Percentiles rank a stretch among this genome's conserved stretches.
These are phyloP conservation scores for Uropsilus gracilis DNA, from an alignment of 2,113 vertebrate genomes.

Conservation along the genomic window DNA sequence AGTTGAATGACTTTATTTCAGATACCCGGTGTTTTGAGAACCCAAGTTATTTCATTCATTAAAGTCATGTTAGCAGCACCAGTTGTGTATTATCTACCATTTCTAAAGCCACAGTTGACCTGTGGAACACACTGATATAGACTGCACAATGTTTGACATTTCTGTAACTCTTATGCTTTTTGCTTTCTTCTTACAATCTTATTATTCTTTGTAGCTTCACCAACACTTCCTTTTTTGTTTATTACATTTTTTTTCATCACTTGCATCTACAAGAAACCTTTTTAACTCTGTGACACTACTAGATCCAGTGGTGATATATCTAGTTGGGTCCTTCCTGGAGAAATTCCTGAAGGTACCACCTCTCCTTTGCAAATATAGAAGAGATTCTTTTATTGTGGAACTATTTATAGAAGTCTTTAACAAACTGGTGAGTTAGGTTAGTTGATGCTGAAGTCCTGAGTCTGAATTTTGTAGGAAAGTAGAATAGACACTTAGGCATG, in stretches of 20 bases:
- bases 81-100: neutral
- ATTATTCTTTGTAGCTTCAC: neutral
- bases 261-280: neutral
- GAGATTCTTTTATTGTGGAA: conserved; percentile 6
- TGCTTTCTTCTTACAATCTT: neutral
- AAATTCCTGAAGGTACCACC: neutral
- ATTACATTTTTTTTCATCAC: neutral
- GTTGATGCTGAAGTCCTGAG: too few species aligned
- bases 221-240: neutral
- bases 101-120: neutral
- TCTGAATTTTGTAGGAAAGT: too few species aligned
- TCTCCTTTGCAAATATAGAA: neutral
- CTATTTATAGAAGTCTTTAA: neutral
- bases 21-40: neutral
- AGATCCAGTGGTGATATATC: conserved; percentile 4
- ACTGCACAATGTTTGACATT: neutral
- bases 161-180: neutral
- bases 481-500: too few species aligned
- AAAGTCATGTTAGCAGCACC: neutral
- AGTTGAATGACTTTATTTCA: neutral
- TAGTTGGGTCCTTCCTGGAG: neutral
- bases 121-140: neutral
- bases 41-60: neutral
- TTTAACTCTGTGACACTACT: neutral
- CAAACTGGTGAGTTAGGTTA: neutral